Evolutionary conservation across 1,140 invertebrate genomes (phyloP), one percentile per base, ranked within the genome.

Genomic region (Rhyzopertha dominica): DNA sequence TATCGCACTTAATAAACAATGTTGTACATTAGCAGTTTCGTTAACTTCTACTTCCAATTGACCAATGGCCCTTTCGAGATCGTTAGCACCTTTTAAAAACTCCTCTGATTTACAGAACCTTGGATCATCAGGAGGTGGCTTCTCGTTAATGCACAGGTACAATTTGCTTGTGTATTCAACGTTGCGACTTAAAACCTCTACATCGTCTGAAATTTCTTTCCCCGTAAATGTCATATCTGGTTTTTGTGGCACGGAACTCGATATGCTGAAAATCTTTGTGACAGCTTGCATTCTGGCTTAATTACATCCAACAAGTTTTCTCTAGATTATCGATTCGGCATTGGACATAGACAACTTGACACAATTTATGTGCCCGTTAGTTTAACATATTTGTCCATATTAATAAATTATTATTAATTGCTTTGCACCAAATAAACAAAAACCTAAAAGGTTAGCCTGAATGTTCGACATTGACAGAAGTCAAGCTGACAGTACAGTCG

Each of bases 141-240:
- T 55, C 16, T 58, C 51, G 44, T 65, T 58, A 13, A 64, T 20
- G 38, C 56, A 59, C 14, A 28, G 29, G 36, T 57, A 64, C 22
- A 64, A 44, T 36, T 57, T 58, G 26, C 54, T 53, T 24, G 42
- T 36, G 39, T 59, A 46, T 19, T 62, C 50, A 24, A 50, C 49
- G 18, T 52, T 30, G 1, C 39, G 28, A 13, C 34, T 43, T 32
- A 63, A 43, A 5, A 35, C 42, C 45, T 59, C 47, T 1, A 63
- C 49, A 50, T 63, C 61, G 37, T 54, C 41, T 22, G 44, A 16
- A n/a, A 65, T 57, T 43, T 65, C 36, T 12, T 56, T 42, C 13
- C 13, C 22, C 10, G 36, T 56, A 4, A 56, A 26, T 17, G 23
- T 37, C 19, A 56, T 39, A 31, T 51, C 40, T 23, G 35, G 28